Evolutionary conservation across 2,888 invertebrate species (phyloP).

Genomic region (Eupeodes luniger): DNA sequence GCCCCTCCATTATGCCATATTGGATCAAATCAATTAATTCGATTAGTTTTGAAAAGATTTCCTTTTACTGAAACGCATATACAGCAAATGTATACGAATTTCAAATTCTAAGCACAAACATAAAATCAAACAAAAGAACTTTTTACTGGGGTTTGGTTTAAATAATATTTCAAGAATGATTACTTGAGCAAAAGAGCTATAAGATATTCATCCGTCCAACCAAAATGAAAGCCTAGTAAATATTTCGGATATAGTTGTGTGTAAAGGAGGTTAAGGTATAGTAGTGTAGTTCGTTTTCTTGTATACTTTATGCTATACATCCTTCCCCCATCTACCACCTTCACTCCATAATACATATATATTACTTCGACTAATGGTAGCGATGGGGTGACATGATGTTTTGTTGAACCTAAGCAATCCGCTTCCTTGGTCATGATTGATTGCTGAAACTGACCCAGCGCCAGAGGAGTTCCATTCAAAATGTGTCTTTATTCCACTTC

Average conservation of each 20-base stretch:
- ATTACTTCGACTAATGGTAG: conserved; percentile 23
- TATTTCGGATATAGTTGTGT: conserved; percentile 2
- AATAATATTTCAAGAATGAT: conserved; percentile 67
- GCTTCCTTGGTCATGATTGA: conserved; percentile 50
- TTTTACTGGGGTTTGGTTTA: conserved; percentile 39
- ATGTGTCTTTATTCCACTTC: conserved; percentile 54
- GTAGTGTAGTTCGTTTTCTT: conserved; percentile 1
- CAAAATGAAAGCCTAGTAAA: conserved; percentile 14
- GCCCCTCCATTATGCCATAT: neutral
- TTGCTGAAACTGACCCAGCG: conserved; percentile 62
- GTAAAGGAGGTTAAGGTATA: neutral
- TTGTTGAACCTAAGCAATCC: conserved; percentile 33
- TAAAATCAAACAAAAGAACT: conserved; percentile 65
- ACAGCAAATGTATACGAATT: conserved; percentile 10
- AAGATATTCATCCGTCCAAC: conserved; percentile 59
- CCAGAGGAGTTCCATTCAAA: conserved; percentile 49
- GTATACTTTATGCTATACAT: neutral
- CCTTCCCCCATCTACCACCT: neutral
- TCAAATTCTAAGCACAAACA: conserved; percentile 63
- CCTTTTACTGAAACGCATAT: neutral
- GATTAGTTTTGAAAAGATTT: conserved; percentile 2
- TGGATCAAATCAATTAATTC: conserved; percentile 32
- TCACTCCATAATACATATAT: neutral
- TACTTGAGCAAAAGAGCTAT: conserved; percentile 67
- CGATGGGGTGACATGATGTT: conserved; percentile 57